phyloP scores from a whole-genome alignment of 23 tunicate genomes.

The Phallusia fumigata region DNA sequence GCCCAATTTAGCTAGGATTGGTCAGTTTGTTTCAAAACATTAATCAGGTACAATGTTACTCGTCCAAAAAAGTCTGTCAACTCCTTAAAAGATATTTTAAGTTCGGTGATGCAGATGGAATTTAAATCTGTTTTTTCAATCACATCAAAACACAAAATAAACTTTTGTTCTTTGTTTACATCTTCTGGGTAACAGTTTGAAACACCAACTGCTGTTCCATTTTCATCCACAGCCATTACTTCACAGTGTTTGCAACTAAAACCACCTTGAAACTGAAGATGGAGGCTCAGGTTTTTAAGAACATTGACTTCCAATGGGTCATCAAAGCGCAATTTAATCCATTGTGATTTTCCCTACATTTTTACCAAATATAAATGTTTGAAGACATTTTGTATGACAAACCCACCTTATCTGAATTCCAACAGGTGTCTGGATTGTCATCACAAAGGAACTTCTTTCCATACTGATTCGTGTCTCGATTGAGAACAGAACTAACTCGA shows the following conservation, averaged over 20 bases:
- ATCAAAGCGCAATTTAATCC: constrained; percentile 56
- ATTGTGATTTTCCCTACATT: constrained; percentile 64
- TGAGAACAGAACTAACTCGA: constrained; percentile 86
- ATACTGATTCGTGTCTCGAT: constrained; percentile 86
- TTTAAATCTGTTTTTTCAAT: neutral
- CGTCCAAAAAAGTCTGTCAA: constrained; percentile 85
- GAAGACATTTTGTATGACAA: neutral
- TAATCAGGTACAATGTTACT: constrained; percentile 51
- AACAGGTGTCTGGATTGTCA: constrained; percentile 86
- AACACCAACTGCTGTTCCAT: neutral
- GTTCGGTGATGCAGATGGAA: neutral
- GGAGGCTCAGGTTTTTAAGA: constrained; percentile 11
- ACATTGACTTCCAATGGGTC: neutral
- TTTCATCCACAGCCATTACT: neutral
- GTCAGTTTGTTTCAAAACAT: constrained; percentile 6
- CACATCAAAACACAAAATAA: constrained; percentile 22
- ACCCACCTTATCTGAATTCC: constrained; percentile 95
- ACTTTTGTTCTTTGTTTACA: constrained; percentile 56
- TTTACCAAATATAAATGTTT: neutral
- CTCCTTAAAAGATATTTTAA: constrained; percentile 42
- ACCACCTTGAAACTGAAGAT: constrained; percentile 97
- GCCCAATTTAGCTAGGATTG: too few species aligned
- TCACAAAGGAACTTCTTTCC: constrained; percentile 85
- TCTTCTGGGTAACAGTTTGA: constrained; percentile 81
- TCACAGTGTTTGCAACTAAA: constrained; percentile 74